A percentile compares a stretch with the other conserved stretches of the same genome.
phyloP scores from a whole-genome alignment of 2,797 vertebrate species.

The Oreortyx pictus region DNA sequence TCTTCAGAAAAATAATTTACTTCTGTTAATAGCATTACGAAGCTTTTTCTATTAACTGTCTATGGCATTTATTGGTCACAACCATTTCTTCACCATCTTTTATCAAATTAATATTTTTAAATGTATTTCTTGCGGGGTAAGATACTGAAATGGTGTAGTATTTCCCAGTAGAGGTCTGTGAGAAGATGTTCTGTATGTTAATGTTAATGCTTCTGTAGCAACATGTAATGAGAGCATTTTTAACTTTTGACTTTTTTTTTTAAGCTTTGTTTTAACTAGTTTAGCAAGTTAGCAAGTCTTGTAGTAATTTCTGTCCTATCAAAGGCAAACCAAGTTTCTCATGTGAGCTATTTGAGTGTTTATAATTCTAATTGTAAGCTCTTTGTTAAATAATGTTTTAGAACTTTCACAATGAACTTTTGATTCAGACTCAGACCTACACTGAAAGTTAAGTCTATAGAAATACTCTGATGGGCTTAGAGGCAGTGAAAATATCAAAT shows the following conservation, averaged over 20 bases:
- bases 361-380: not conserved
- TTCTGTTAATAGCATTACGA: not conserved
- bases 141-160: not conserved
- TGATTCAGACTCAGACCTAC: not conserved
- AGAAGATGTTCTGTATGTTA: not conserved
- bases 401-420: not conserved
- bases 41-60: not conserved
- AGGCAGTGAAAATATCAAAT: not conserved
- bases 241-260: not conserved
- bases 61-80: not conserved
- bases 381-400: not conserved
- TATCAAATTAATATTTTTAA: not conserved
- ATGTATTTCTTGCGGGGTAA: not conserved
- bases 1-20: not conserved
- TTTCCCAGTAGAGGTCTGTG: not conserved
- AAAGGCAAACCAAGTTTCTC: not conserved
- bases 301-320: not conserved
- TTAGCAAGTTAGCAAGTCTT: not conserved
- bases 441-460: not conserved
- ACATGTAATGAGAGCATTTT: not conserved
- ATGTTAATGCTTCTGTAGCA: not conserved
- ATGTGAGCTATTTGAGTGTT: not conserved
- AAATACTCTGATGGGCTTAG: not conserved
- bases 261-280: not conserved
- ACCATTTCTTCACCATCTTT: not conserved